Evolutionary conservation across 1,140 invertebrate species (phyloP), one percentile per base, ranked within the genome.

Genomic region (Forficula auricularia): DNA sequence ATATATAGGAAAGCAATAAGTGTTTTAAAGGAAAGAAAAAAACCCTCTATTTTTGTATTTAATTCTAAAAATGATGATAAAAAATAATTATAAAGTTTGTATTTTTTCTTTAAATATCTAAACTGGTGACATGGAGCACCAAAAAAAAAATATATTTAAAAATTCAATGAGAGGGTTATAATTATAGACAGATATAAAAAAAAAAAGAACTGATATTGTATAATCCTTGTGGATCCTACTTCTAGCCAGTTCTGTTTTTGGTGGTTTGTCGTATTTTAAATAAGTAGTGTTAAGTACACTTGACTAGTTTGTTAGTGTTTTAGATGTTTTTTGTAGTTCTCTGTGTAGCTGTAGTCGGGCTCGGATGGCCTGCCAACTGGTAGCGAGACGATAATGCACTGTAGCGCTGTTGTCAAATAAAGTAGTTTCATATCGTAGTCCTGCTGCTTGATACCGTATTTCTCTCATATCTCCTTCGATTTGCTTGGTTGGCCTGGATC

Each of bases 11-110:
- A 37, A 48, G 43, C 43, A 45, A 44, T 44, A 48, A 45, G 43
- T 41, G 38, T 48, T 48, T 37, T 40, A 38, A 40, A 40, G 37
- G 31, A 38, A 43, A 34, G 36, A 27, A 27, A 27, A 27, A 42
- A 50, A 50, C 42, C 44, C 48, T 50, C 48, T 50, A 50, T 50
- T 50, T 50, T 50, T 50, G 48, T 50, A 50, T 44, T 44, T 45
- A 47, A 50, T 50, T 47, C 48, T 50, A 47, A 50, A 36, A 19
- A 45, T 48, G 44, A 49, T 40, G 43, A 49, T 35, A 47, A 40
- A 47, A 27, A 27, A 27, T 27, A 27, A 27, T 27, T 47, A 49
- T 49, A 47, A 50, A 47, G 45, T 47, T 47, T 50, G 48, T 50
- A 47, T 50, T 47, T 50, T 50, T 49, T 44, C 40, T 42, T 50